phyloP scores from a whole-genome alignment of 2,113 vertebrate species.

The Syngnathus floridae region DNA sequence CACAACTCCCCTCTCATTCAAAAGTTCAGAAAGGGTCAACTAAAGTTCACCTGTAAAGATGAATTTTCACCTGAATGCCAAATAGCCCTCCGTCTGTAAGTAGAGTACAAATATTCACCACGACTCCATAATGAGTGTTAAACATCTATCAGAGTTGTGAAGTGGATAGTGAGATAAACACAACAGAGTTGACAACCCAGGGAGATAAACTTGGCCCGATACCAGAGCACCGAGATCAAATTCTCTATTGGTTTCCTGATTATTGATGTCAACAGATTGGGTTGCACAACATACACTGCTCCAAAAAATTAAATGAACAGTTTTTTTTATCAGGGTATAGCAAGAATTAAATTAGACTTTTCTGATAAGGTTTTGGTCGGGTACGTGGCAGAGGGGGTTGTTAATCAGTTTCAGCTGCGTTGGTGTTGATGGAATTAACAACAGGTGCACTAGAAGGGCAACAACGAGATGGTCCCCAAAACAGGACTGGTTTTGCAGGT shows the following conservation, averaged over 20 bases:
- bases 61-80: background rate
- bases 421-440: too few relatives aligned
- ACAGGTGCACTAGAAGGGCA: too few relatives aligned
- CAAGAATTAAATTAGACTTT: too few relatives aligned
- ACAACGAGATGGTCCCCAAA: too few relatives aligned
- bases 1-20: background rate
- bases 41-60: background rate
- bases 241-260: slow-evolving; percentile 23
- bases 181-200: slow-evolving; percentile 45
- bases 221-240: slow-evolving; percentile 29
- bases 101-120: background rate
- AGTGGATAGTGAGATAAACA: slow-evolving; percentile 42
- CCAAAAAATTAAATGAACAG: too few relatives aligned
- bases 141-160: slow-evolving; percentile 33
- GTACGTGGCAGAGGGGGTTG: too few relatives aligned
- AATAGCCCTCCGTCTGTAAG: background rate
- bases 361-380: too few relatives aligned
- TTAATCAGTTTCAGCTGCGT: too few relatives aligned
- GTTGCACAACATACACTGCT: slow-evolving; percentile 18
- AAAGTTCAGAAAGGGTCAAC: background rate
- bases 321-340: too few relatives aligned
- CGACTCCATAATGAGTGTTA: slow-evolving; percentile 14
- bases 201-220: slow-evolving; percentile 34
- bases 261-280: slow-evolving; percentile 28
- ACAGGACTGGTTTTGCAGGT: too few relatives aligned